Percentiles rank a stretch among this genome's conserved stretches.
These are phyloP conservation scores for Tipula confusa DNA, from an alignment of 2,888 invertebrate genomes.

Conservation along the genomic window DNA sequence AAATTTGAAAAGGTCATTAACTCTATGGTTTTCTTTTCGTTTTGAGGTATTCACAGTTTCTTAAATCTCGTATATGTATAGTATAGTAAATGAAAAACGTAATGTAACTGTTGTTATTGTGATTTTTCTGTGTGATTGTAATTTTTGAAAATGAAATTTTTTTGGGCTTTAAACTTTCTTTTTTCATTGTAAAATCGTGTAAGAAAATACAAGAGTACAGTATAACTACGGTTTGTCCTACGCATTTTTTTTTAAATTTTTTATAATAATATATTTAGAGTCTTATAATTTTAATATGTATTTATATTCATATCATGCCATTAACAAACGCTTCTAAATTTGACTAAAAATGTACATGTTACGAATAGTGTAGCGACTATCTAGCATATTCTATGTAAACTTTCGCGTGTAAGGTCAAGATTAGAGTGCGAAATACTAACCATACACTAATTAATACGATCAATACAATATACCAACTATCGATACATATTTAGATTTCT, in stretches of 20 bases:
- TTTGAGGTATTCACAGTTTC: neutral
- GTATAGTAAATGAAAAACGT: no score
- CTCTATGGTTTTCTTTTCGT: neutral
- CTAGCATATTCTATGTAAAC: neutral
- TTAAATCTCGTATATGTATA: neutral
- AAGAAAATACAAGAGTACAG: neutral
- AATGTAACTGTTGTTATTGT: neutral
- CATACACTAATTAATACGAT: neutral
- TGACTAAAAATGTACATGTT: neutral
- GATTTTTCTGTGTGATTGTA: no score
- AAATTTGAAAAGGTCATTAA: neutral
- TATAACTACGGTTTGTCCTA: neutral
- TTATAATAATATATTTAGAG: no score
- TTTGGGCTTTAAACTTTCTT: slow-evolving; percentile 14
- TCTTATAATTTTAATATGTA: neutral
- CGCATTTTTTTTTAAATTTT: no score
- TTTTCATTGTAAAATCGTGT: neutral
- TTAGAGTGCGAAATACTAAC: neutral
- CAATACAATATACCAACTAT: neutral
- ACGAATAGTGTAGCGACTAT: no score
- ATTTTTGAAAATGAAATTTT: neutral
- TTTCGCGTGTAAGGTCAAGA: neutral
- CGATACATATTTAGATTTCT: neutral
- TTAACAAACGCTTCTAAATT: neutral
- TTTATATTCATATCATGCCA: neutral